Base-by-base conservation (phyloP, 2,797 vertebrate genomes). In the Clarias fuscus region DNA sequence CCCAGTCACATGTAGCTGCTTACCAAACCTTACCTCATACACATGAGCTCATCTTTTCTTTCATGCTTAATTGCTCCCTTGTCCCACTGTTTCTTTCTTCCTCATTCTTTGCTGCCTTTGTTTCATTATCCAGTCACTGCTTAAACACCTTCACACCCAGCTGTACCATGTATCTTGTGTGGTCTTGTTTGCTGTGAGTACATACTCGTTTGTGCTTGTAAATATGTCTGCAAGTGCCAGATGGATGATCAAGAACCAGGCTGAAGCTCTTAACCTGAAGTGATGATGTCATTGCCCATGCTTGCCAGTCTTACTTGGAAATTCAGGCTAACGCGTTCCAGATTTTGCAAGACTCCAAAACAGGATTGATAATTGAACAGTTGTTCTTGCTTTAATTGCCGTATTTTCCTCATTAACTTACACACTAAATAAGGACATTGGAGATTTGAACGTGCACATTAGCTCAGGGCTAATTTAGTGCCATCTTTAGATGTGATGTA, bases 101-200 rank as follows among this genome's bases (percentile, higher is more conserved):
- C 76, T 73, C 77, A 43, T 58, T 81, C 83, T 71, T 59, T 43
- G 71, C 56, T 89, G 84, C 88, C 87, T 79, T 56, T 70, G 30
- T 86, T 86, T 87, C 73, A 37, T 80, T 73, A 89, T 91, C 91
- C 90, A 92, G 64, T 83, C 84, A 22, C 93, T 93, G 90, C 91
- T 84, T 82, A 93, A 92, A 91, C 24, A 33, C 40, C 70, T 82
- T 56, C 64, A 62, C 92, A 84, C 88, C 79, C 53, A 58, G 7
- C 30, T 37, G 5, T 22, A 68, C 5, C 4, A 1, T 75, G 67
- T 43, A 84, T 84, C 58, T 56, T 84, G 83, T 73, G 71, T 71
- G 43, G 77, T 65, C 84, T 70, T 59, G 76, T 71, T 85, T 70
- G 56, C 3, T 24, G 2, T 89, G 86, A 89, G 70, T 79, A 84